These are phyloP conservation scores for Oxyura jamaicensis DNA, from an alignment of 2,113 vertebrate species.

Conservation along the genomic window DNA sequence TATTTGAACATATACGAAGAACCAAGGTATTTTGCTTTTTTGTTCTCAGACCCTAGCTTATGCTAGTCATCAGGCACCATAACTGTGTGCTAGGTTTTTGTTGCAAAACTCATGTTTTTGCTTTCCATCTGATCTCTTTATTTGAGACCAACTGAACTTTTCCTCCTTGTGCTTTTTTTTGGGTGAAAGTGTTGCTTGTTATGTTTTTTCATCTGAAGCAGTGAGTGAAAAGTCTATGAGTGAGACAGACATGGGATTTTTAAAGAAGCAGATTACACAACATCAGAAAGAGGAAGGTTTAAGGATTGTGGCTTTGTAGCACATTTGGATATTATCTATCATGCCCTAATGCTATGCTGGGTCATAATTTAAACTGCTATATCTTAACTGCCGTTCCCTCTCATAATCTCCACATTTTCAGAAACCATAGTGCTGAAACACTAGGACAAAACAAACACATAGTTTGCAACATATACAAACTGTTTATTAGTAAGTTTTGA, in stretches of 20 bases:
- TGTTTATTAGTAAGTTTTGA: not conserved
- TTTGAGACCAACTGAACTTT: not conserved
- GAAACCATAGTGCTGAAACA: not conserved
- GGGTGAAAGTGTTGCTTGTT: not conserved
- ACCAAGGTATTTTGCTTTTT: not conserved
- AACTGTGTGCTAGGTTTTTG: not conserved
- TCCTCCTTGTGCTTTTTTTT: not conserved
- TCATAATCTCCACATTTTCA: not conserved
- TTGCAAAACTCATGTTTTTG: not conserved
- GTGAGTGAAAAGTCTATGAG: not conserved
- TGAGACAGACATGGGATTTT: not conserved
- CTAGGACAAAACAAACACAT: too few relatives aligned
- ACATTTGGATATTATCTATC: not conserved
- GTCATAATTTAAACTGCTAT: not conserved
- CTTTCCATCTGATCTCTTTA: not conserved
- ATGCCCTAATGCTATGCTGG: not conserved
- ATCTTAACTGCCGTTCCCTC: not conserved
- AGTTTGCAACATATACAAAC: not conserved
- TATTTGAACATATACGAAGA: not conserved
- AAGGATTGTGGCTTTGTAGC: not conserved
- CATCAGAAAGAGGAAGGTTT: not conserved
- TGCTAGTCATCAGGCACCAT: not conserved
- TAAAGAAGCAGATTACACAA: not conserved
- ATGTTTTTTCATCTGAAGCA: not conserved
- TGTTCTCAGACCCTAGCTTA: not conserved